Conservation (phyloP, 2,113 vertebrate genomes). For the Gracilinanus agilis region DNA sequence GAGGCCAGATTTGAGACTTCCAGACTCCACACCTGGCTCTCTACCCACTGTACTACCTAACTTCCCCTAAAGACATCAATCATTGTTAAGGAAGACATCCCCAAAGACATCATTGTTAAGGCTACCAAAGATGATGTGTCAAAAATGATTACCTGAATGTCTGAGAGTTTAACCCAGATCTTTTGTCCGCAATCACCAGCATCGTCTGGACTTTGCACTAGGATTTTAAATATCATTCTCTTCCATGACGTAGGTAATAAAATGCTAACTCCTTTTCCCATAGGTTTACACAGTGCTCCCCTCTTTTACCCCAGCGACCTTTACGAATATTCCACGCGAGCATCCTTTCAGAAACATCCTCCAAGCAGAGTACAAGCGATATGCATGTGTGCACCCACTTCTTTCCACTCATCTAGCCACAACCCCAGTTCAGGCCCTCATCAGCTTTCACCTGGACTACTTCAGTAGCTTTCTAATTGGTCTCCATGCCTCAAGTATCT, state of each 20-base stretch:
- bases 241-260: conserved; percentile 84
- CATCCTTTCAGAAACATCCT: neutral
- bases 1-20: too few species aligned
- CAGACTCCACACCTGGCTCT: too few species aligned
- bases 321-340: neutral
- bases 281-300: neutral
- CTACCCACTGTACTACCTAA: too few species aligned
- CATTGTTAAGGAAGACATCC: neutral
- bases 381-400: neutral
- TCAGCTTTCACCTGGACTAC: neutral
- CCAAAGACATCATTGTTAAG: conserved; percentile 81
- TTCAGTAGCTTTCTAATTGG: neutral
- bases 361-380: neutral
- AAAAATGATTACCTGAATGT: conserved; percentile 86
- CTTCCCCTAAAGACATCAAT: too few species aligned
- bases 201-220: conserved; percentile 81
- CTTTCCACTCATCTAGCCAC: neutral
- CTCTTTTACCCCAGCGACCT: neutral
- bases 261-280: neutral
- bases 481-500: neutral
- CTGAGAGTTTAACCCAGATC: conserved; percentile 88
- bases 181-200: conserved; percentile 86
- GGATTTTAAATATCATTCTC: conserved; percentile 87
- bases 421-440: neutral
- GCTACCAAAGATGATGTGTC: conserved; percentile 83